Evolutionary conservation across 2,888 invertebrate species (phyloP).

Genomic region (Hesperia comma): DNA sequence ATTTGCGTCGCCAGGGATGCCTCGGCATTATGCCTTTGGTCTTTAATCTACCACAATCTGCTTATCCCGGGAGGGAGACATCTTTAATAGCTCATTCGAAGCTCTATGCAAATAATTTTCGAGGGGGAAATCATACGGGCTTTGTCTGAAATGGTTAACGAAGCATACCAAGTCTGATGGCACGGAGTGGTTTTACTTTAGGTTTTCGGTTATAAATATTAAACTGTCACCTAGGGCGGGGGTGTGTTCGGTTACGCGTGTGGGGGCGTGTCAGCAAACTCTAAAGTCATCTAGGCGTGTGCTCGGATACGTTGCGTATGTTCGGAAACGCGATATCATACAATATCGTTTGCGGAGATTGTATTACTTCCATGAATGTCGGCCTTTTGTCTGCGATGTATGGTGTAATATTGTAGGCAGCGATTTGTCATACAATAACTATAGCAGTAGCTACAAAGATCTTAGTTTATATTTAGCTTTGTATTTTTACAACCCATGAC

Average conservation of each 20-base stretch:
- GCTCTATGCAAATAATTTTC: constrained; percentile 82
- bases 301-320: constrained; percentile 27
- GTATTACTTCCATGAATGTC: constrained; percentile 21
- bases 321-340: constrained; percentile 29
- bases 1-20: constrained; percentile 50
- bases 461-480: too few species aligned
- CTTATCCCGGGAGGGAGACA: constrained; percentile 77
- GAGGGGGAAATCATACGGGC: constrained; percentile 76
- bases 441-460: too few species aligned
- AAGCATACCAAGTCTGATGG: constrained; percentile 78
- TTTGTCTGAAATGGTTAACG: constrained; percentile 81
- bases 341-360: constrained; percentile 29
- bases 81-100: constrained; percentile 84
- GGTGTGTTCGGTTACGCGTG: constrained; percentile 27
- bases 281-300: constrained; percentile 37
- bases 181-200: constrained; percentile 75
- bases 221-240: constrained; percentile 40
- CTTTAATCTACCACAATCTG: constrained; percentile 84
- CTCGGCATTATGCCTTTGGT: constrained; percentile 76
- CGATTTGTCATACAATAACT: not conserved
- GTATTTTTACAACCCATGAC: too few species aligned
- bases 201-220: constrained; percentile 76
- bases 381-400: constrained; percentile 24
- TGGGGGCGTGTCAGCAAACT: constrained; percentile 40
- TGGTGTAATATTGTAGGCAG: not conserved